phyloP scores from a whole-genome alignment of 2,888 invertebrate genomes.

The Notodonta dromedarius region DNA sequence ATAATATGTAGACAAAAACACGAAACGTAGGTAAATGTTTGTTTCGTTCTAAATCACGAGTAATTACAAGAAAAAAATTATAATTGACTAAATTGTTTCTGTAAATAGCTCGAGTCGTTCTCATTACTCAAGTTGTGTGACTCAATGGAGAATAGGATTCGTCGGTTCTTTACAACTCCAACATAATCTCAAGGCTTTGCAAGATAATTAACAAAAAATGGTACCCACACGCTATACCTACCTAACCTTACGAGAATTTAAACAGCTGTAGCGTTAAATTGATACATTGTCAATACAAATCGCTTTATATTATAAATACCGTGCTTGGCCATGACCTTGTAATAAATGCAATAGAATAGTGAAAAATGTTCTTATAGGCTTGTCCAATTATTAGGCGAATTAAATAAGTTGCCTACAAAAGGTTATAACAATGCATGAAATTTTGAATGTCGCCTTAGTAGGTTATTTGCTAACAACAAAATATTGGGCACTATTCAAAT shows the following conservation, averaged over 20 bases:
- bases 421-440: too few relatives aligned
- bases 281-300: slow-evolving; percentile 13
- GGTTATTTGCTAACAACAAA: too few relatives aligned
- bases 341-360: slow-evolving; percentile 11
- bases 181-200: slow-evolving; percentile 21
- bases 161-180: slow-evolving; percentile 12
- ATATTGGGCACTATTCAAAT: too few relatives aligned
- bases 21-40: background rate
- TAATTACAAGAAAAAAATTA: slow-evolving; percentile 24
- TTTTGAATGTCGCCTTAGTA: too few relatives aligned
- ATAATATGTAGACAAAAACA: slow-evolving; percentile 8
- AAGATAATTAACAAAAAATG: slow-evolving; percentile 14
- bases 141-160: slow-evolving; percentile 24
- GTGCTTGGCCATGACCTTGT: slow-evolving; percentile 27
- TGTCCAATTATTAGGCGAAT: slow-evolving; percentile 1
- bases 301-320: slow-evolving; percentile 17
- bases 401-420: background rate
- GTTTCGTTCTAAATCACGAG: slow-evolving; percentile 10
- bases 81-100: slow-evolving; percentile 43
- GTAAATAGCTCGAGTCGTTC: slow-evolving; percentile 28
- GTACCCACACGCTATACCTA: background rate
- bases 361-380: background rate
- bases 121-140: slow-evolving; percentile 22
- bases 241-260: slow-evolving; percentile 1
- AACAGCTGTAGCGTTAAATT: slow-evolving; percentile 10